Evolutionary conservation across 2,797 vertebrate genomes (phyloP).

Genomic region (Schizothorax lantsangensis): DNA sequence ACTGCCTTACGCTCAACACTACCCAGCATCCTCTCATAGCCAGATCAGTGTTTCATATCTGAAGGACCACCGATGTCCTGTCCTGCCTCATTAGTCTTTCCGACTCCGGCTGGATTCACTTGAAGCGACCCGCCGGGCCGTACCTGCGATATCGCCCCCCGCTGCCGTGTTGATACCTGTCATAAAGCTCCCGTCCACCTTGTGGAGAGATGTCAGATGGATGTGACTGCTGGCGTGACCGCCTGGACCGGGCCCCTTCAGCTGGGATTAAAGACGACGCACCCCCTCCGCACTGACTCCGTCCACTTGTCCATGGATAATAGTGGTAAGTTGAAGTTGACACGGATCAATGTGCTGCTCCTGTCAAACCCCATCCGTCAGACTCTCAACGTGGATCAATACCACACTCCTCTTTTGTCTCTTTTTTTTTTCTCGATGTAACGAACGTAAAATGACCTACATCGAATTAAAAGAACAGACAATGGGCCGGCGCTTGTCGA

Average conservation of each 20-base stretch:
- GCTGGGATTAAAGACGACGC: conserved; percentile 85
- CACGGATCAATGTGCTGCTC: conserved; percentile 94
- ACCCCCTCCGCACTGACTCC: conserved; percentile 70
- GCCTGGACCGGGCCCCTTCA: conserved; percentile 75
- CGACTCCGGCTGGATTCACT: conserved; percentile 40
- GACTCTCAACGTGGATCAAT: conserved; percentile 94
- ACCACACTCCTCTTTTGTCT: conserved; percentile 94
- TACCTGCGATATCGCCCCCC: conserved; percentile 57
- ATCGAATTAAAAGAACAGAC: conserved; percentile 84
- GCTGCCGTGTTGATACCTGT: conserved; percentile 74
- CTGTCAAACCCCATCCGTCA: conserved; percentile 92
- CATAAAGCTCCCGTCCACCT: conserved; percentile 80
- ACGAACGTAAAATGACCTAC: conserved; percentile 87
- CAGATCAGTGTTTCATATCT: conserved; percentile 43
- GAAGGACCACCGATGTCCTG: conserved; percentile 59
- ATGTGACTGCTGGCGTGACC: conserved; percentile 88
- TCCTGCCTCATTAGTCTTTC: conserved; percentile 68
- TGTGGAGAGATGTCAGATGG: conserved; percentile 85
- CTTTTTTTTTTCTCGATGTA: conserved; percentile 85
- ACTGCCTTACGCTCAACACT: conserved; percentile 60
- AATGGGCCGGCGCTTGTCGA: conserved; percentile 80
- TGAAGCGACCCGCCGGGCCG: conserved; percentile 37
- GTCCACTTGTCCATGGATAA: conserved; percentile 78
- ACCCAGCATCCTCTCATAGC: conserved; percentile 33
- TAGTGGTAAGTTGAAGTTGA: conserved; percentile 96